Evolutionary conservation across 2,113 vertebrate species (phyloP), one percentile per base, ranked within the genome.

Genomic region (Pao palembangensis): DNA sequence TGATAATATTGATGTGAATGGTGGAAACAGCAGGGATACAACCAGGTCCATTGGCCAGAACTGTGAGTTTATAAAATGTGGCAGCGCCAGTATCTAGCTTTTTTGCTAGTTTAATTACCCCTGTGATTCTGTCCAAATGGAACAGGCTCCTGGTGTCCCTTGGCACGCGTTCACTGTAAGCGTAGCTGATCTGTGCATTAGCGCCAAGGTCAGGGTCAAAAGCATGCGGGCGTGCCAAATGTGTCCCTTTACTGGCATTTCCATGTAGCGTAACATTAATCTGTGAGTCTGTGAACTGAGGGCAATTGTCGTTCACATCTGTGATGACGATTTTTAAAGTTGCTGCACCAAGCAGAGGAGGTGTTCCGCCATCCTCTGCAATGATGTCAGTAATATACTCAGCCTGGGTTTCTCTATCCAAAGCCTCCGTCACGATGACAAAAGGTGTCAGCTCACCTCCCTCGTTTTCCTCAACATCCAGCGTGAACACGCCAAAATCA

Each of bases 301-400:
- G 97, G 50, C 97, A 99, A 69, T 99, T 98, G 85, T 99, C 97
- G 41, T 99, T 99, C 60, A 99, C 87, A 61, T 99, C 97, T 0
- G 92, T 93, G 78, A 99, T 94, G 58, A 91, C 79, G 56, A 99
- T 92, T 75, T 93, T 94, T 34, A 99, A 92, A 13, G 94, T 95
- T 38, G 96, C 93, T 2, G 92, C 96, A 7, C 97, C 97, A 23
- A 94, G 4, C 0, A 95, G 91, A 0, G 94, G 93, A 48, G 97
- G 97, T 1, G 83, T 91, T 0, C 96, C 97, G 0, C 97, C 95
- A 13, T 99, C 97, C 85, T 97, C 97, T 2, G 96, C 97, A 2
- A 96, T 58, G 2, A 99, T 95, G 47, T 94, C 92, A 3, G 95
- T 98, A 38, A 94, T 78, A 21, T 98, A 99, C 61, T 95, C 92